These are phyloP conservation scores for Turnix velox DNA, from an alignment of 2,113 vertebrate species.

Conservation along the genomic window DNA sequence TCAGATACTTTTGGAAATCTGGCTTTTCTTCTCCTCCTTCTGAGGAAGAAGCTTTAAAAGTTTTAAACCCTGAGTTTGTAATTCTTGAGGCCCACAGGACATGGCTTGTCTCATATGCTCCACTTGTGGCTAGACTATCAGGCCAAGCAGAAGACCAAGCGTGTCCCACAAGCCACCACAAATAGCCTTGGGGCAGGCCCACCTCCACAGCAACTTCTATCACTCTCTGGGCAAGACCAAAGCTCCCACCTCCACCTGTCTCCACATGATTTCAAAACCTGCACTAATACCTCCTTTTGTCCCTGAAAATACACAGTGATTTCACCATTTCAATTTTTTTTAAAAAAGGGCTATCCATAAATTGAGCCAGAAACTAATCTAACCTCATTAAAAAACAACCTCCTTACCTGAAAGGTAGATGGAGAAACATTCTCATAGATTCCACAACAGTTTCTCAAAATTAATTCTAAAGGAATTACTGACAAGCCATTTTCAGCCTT, in stretches of 20 bases:
- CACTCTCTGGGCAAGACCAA: background rate
- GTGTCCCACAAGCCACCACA: background rate
- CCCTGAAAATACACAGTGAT: slow-evolving; percentile 21
- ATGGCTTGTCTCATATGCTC: accelerated
- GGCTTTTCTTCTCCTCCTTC: background rate
- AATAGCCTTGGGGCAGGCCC: accelerated
- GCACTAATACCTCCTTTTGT: background rate
- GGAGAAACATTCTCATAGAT: background rate
- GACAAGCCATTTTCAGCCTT: background rate
- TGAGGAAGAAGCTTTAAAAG: background rate
- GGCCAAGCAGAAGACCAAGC: background rate
- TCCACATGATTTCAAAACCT: background rate
- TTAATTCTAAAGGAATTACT: background rate
- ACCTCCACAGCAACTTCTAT: background rate
- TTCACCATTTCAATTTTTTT: background rate
- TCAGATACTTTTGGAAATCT: background rate
- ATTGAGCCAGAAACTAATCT: background rate
- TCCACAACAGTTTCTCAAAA: background rate
- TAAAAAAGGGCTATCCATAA: background rate
- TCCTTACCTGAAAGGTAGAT: background rate
- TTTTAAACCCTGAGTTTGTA: slow-evolving; percentile 11
- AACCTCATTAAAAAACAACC: background rate
- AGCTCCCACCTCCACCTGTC: background rate
- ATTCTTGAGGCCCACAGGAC: background rate
- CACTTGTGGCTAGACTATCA: accelerated